Evolutionary conservation across 2,113 vertebrate genomes (phyloP), one percentile per base, ranked within the genome.

Genomic region (Hirundichthys speculiger): DNA sequence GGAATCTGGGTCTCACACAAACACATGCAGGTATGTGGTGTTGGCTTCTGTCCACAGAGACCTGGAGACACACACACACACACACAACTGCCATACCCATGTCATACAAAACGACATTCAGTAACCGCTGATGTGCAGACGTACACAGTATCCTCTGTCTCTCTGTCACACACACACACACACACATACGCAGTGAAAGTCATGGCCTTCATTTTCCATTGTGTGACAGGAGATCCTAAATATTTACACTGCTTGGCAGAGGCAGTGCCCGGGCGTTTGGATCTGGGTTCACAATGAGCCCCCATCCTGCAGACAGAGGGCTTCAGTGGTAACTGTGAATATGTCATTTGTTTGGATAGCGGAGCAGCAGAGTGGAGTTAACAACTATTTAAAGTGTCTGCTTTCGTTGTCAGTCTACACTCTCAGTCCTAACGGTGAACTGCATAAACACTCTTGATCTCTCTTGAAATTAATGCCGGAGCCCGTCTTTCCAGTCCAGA

Each of bases 161-260:
- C 38, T 30, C 27, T 57, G 54, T 34, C 30, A 34, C 30, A 34
- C 30, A 34, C 30, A 34, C 27, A 27, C 27, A 27, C 27, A 4
- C 27, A 55, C 66, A 62, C 52, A 46, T 13, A 20, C 8, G 4
- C 41, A 55, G 60, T 69, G 45, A 74, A 73, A 70, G 73, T 78
- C 60, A 54, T 73, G 75, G 74, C 62, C 79, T 78, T 69, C 55
- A 75, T 79, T 90, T 88, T 87, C 82, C 85, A 82, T 67, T 77
- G 85, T 77, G 80, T 55, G 80, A 84, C 79, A 40, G 77, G 80
- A 82, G 80, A 87, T 82, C 84, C 81, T 91, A 90, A 91, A 90
- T 91, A 90, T 91, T 90, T 91, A 90, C 81, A 75, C 73, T 67
- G 65, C 75, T 63, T 86, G 83, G 85, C 86, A 87, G 69, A 76